Evolutionary conservation across 2,113 vertebrate genomes (phyloP), one percentile per base, ranked within the genome.

Genomic region (Istiophorus platypterus): DNA sequence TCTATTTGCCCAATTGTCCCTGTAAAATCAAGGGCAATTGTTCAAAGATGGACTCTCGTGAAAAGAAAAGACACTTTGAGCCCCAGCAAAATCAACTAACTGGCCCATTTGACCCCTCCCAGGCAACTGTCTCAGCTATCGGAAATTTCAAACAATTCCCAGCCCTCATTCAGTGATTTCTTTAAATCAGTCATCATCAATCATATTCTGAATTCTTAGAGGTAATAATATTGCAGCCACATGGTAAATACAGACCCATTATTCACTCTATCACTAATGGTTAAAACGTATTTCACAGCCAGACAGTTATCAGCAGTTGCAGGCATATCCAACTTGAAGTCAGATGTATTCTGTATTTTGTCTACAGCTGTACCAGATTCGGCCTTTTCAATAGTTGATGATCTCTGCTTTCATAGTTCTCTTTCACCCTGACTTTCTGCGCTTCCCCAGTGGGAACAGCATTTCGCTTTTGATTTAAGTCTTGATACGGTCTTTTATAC

Each of bases 301-400:
- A 92, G 85, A 86, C 85, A 61, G 81, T 90, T 92, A 87, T 92
- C 88, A 89, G 85, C 26, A 0, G 54, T 90, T 81, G 81, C 82
- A 77, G 85, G 73, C 80, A 81, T 81, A 91, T 93, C 87, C 79
- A 76, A 79, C 84, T 83, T 87, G 88, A 92, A 93, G 92, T 92
- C 87, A 86, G 90, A 93, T 90, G 90, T 85, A 92, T 90, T 92
- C 87, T 78, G 71, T 93, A 92, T 92, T 94, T 94, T 93, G 93
- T 94, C 92, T 94, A 90, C 92, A 90, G 85, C 89, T 92, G 89
- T 93, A 93, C 89, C 84, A 88, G 91, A 92, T 92, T 89, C 81
- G 29, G 82, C 86, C 84, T 86, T 91, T 93, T 94, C 92, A 94
- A 94, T 94, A 92, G 76, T 93, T 93, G 89, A 94, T 94, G 91